These are phyloP conservation scores for Tachyglossus aculeatus DNA, from an alignment of 2,797 vertebrate genomes.

Conservation along the genomic window DNA sequence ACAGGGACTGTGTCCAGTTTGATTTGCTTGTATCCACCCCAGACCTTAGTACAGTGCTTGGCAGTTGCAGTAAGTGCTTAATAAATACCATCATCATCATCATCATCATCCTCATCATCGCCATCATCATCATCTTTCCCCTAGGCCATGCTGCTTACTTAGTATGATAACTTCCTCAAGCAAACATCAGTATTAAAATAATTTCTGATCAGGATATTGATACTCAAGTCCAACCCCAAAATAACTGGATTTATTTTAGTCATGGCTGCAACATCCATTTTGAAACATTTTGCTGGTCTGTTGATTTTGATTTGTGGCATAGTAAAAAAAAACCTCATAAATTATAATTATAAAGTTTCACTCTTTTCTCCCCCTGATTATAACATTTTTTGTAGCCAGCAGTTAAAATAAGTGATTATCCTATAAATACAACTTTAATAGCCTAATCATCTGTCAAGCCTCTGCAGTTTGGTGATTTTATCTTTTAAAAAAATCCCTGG, in stretches of 20 bases:
- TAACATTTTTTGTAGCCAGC: conserved; percentile 51
- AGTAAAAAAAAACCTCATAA: conserved; percentile 50
- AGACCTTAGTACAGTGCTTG: too few relatives aligned
- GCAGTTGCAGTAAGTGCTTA: too few relatives aligned
- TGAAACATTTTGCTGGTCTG: conserved; percentile 32
- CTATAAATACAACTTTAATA: conserved; percentile 59
- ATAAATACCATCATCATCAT: too few relatives aligned
- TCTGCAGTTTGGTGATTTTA: conserved; percentile 39
- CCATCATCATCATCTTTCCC: too few relatives aligned
- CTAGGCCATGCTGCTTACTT: too few relatives aligned
- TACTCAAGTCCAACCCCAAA: background rate
- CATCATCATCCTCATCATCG: too few relatives aligned
- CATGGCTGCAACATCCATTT: conserved; percentile 10
- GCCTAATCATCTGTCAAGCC: conserved; percentile 14
- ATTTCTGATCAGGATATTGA: background rate
- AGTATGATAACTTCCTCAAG: too few relatives aligned
- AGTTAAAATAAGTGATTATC: conserved; percentile 62
- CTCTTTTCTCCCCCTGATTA: background rate
- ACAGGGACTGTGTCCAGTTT: too few relatives aligned
- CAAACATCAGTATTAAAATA: too few relatives aligned
- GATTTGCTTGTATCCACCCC: too few relatives aligned
- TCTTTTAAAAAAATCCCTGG: background rate
- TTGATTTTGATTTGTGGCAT: conserved; percentile 55
- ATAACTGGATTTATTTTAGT: background rate
- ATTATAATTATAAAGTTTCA: conserved; percentile 61